phyloP scores from a whole-genome alignment of 2,888 invertebrate species.

The Acleris sparsana region DNA sequence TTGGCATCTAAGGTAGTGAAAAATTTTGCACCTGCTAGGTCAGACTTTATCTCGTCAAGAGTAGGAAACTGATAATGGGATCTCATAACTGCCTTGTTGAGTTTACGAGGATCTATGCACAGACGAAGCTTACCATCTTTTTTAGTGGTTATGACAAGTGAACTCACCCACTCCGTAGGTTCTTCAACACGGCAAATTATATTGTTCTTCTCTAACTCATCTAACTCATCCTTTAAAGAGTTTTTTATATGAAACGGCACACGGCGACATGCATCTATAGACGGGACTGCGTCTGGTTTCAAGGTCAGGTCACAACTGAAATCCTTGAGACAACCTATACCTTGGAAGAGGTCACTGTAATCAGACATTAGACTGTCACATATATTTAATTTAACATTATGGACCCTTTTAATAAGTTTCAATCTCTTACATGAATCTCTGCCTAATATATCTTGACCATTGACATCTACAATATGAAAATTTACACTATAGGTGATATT shows the following conservation, averaged over 20 bases:
- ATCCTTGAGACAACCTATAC: slow-evolving; percentile 12
- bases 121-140: slow-evolving; percentile 41
- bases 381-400: background rate
- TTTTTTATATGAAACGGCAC: slow-evolving; percentile 33
- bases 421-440: slow-evolving; percentile 11
- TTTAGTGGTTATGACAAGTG: slow-evolving; percentile 38
- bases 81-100: slow-evolving; percentile 41
- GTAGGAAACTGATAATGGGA: too few relatives aligned
- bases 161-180: slow-evolving; percentile 41
- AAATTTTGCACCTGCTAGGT: slow-evolving; percentile 37
- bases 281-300: slow-evolving; percentile 30
- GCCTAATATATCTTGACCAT: slow-evolving; percentile 24
- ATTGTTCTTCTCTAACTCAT: slow-evolving; percentile 20
- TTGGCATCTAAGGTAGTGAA: slow-evolving; percentile 42
- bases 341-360: slow-evolving; percentile 1
- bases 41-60: slow-evolving; percentile 39
- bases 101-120: slow-evolving; percentile 41
- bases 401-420: slow-evolving; percentile 11
- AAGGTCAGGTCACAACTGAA: slow-evolving; percentile 11
- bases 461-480: slow-evolving; percentile 21
- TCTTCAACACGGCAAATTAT: slow-evolving; percentile 31
- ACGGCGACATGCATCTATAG: slow-evolving; percentile 27
- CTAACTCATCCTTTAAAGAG: slow-evolving; percentile 34
- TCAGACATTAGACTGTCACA: background rate
- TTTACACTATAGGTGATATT: background rate